A percentile compares a stretch with the other conserved stretches of the same genome.
These are phyloP conservation scores for Callocephalon fimbriatum DNA, from an alignment of 2,113 vertebrate genomes.

Conservation along the genomic window DNA sequence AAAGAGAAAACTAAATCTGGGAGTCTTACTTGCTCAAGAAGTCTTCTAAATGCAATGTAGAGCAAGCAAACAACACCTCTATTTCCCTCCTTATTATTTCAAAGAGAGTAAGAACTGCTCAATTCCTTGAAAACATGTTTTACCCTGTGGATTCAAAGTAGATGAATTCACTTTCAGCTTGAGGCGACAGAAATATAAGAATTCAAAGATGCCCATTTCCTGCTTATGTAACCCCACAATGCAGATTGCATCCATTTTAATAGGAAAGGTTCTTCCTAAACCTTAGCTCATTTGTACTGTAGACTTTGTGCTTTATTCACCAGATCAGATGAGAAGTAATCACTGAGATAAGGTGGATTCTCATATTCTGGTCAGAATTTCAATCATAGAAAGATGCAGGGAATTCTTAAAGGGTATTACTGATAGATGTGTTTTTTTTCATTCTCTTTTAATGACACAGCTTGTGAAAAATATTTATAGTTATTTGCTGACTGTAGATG, in stretches of 20 bases:
- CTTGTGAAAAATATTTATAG: conserved; percentile 60
- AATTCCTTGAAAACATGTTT: background rate
- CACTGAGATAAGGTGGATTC: background rate
- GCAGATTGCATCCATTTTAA: background rate
- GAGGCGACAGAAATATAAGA: background rate
- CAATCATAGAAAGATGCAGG: background rate
- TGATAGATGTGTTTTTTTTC: background rate
- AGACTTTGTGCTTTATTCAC: background rate
- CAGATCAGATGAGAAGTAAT: background rate
- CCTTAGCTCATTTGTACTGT: background rate
- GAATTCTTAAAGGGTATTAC: background rate
- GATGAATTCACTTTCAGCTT: background rate
- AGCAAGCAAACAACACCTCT: background rate
- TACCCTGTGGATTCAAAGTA: background rate
- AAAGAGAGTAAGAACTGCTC: background rate
- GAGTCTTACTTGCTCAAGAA: background rate
- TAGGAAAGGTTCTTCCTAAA: background rate
- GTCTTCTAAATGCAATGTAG: background rate
- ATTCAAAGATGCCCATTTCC: background rate
- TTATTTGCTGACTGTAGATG: conserved; percentile 45
- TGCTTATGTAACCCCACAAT: background rate
- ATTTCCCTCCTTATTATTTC: background rate
- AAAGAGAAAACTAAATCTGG: background rate
- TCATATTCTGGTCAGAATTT: background rate
- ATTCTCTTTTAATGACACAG: conserved; percentile 6